Conservation (phyloP, 2,888 invertebrate species). For the Pilophorus perplexus region DNA sequence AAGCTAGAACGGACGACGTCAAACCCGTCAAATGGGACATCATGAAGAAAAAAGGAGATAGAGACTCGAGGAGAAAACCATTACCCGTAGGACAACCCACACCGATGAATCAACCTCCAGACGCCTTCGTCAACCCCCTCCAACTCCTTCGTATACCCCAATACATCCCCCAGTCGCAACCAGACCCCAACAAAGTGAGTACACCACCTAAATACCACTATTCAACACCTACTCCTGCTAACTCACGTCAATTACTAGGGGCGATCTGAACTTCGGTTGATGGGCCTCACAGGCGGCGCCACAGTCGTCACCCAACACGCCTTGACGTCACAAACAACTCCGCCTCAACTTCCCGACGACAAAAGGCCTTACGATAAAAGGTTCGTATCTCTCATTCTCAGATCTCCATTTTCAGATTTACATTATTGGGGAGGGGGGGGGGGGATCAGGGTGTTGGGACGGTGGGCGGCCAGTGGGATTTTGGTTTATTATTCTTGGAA, state of each 20-base stretch:
- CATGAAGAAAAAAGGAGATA: slow-evolving; percentile 17
- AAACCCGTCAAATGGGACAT: slow-evolving; percentile 30
- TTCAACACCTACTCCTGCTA: background rate
- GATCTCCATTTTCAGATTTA: too few relatives aligned
- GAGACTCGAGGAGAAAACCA: slow-evolving; percentile 3
- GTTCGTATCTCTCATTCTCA: too few relatives aligned
- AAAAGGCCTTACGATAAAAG: slow-evolving; percentile 24
- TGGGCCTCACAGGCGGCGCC: slow-evolving; percentile 18
- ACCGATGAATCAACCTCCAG: background rate
- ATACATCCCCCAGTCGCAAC: slow-evolving; percentile 20
- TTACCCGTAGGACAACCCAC: background rate
- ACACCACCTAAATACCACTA: background rate
- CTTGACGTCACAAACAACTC: background rate
- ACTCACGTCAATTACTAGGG: slow-evolving; percentile 5
- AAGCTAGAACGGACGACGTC: slow-evolving; percentile 10
- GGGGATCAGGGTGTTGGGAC: too few relatives aligned
- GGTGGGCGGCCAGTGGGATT: too few relatives aligned
- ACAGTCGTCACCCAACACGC: slow-evolving; percentile 21
- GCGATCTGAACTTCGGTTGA: slow-evolving; percentile 25
- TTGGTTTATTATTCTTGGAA: too few relatives aligned
- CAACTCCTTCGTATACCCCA: slow-evolving; percentile 28
- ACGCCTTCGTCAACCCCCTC: background rate
- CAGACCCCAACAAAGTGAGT: slow-evolving; percentile 20
- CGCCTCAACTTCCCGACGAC: background rate
- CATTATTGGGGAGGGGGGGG: too few relatives aligned